Base-by-base conservation (phyloP, 2,113 vertebrate genomes). In the Alligator sinensis region DNA sequence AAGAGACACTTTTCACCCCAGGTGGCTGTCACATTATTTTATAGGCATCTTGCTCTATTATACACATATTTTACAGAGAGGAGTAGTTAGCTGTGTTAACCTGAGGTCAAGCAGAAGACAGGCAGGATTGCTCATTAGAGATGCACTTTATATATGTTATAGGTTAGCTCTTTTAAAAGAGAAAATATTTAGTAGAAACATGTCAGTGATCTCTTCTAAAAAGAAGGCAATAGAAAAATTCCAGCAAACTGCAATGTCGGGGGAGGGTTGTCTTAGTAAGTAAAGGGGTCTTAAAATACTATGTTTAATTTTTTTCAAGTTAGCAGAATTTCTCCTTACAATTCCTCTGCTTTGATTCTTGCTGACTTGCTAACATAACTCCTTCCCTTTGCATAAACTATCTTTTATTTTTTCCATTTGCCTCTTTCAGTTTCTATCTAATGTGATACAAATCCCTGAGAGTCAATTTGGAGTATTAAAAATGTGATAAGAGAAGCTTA, bases 401-500 rank as follows among this genome's bases (percentile, higher is more conserved):
- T 11, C 1, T 1, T 0, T 19, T 68, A 38, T 3, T 63, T 86
- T 87, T 55, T 60, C 6, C 1, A 24, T 54, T 9, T 38, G 54
- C 7, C 8, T 84, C 22, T 17, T 27, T 61, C 68, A 27, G 0
- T 77, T 83, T 74, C 54, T 83, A 27, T 34, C 58, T 54, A 12
- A 77, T 55, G 79, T n/a, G 54, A 87, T 47, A 57, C 14, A 38
- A 84, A 81, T 22, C 25, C 22, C 6, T n/a, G 25, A 22, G 18
- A 13, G 47, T 34, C 30, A 11, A 25, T 60, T 91, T 70, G 57
- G 54, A 80, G 57, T 80, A 66, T 54, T 86, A 80, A 86, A 86
- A 89, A 22, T n/a, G 14, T 3, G 16, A 2, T 24, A 63, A 70
- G 12, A 91, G 61, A 62, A 66, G 22, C 11, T 34, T 54, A 77